Evolutionary conservation across 1,140 invertebrate genomes (phyloP), one percentile per base, ranked within the genome.

Genomic region (Drosophila prosaltans): DNA sequence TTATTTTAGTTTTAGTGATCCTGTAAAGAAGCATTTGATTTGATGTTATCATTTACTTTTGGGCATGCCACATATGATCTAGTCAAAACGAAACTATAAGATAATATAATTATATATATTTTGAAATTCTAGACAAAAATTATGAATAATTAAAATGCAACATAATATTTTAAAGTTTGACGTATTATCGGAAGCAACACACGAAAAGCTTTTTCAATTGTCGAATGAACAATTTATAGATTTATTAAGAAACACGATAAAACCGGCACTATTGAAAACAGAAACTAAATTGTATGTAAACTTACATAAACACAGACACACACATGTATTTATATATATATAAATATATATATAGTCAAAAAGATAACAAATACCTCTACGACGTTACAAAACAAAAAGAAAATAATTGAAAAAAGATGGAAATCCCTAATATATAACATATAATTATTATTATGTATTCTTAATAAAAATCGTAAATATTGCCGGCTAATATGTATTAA

Each of bases 71-170:
- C 21, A 74, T 69, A 80, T 74, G 81, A 85, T 78, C 66, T 81
- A 80, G 72, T 80, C 78, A 80, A 80, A 81, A 80, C 61, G 66
- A 48, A 78, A 80, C 80, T 78, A 81, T 72, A 68, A 70, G 58
- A 83, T 74, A 77, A 51, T 51, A 51, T 51, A 51, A 51, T 40
- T 51, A 51, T 51, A 51, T 51, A 82, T 86, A 88, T 82, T 86
- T 86, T 86, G 59, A 86, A 86, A 80, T 74, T 86, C 45, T 86
- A 86, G 83, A 74, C 83, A 83, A 80, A 86, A 88, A 86, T 86
- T 86, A 83, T 84, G 40, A 75, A 72, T 72, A 88, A 88, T 77
- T 76, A 51, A 72, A 81, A 85, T 72, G 63, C 32, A 68, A 10
- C 59, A 70, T 74, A 82, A 86, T 86, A 70, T 80, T 80, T 72